Percentiles rank a stretch among this genome's conserved stretches.
These are phyloP conservation scores for Diachrysia chrysitis DNA, from an alignment of 2,888 invertebrate species.

Conservation along the genomic window DNA sequence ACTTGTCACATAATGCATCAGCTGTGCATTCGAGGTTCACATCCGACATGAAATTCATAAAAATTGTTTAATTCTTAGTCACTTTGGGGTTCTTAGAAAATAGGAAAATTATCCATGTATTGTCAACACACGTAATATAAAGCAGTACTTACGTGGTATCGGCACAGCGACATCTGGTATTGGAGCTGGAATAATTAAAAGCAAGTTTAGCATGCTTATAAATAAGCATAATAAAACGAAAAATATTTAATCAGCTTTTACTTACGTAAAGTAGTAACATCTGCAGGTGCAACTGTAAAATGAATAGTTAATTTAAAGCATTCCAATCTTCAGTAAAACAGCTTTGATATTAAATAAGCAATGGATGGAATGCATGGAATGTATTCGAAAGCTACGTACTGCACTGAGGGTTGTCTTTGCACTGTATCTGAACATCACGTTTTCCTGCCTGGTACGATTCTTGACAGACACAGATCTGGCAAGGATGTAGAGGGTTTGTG, in stretches of 20 bases:
- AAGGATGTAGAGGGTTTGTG: slow-evolving; percentile 79
- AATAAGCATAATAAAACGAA: neutral
- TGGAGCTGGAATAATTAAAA: slow-evolving; percentile 56
- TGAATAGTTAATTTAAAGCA: neutral
- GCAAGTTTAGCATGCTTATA: neutral
- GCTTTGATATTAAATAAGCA: neutral
- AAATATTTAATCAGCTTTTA: slow-evolving; percentile 13
- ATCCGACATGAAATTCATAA: slow-evolving; percentile 41
- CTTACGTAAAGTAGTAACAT: slow-evolving; percentile 61
- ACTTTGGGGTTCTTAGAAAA: neutral
- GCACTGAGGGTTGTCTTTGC: slow-evolving; percentile 74
- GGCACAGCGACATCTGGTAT: slow-evolving; percentile 53
- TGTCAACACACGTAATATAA: slow-evolving; percentile 7
- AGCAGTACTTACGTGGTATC: slow-evolving; percentile 59
- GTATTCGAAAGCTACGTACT: slow-evolving; percentile 61
- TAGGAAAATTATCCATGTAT: slow-evolving; percentile 9
- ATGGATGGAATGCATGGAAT: neutral
- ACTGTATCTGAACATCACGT: slow-evolving; percentile 70
- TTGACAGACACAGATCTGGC: slow-evolving; percentile 77
- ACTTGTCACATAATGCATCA: slow-evolving; percentile 44
- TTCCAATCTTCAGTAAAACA: neutral
- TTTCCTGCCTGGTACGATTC: slow-evolving; percentile 60
- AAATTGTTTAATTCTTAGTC: slow-evolving; percentile 20
- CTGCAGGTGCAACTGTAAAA: slow-evolving; percentile 59
- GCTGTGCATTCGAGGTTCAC: slow-evolving; percentile 34